These are phyloP conservation scores for Arothron firmamentum DNA, from an alignment of 2,113 vertebrate species.

Conservation along the genomic window DNA sequence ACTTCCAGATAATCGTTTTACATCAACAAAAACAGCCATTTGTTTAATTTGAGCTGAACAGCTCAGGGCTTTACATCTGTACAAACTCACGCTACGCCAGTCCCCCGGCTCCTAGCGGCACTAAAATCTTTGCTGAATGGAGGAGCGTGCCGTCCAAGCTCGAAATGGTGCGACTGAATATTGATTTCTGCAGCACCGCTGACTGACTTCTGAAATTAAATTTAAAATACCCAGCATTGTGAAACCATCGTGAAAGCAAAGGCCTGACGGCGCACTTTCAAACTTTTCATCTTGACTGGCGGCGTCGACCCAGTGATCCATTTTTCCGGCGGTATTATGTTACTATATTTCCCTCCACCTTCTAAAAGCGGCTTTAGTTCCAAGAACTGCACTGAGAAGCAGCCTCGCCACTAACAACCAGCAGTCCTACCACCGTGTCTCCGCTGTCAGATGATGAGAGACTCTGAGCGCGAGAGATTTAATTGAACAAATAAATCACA, in stretches of 20 bases:
- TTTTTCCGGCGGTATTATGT: not conserved
- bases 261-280: constrained; percentile 11
- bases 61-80: not conserved
- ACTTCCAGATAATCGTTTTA: constrained; percentile 17
- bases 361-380: not conserved
- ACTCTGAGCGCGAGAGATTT: constrained; percentile 38
- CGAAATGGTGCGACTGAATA: constrained; percentile 2
- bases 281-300: constrained; percentile 43
- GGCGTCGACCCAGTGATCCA: constrained; percentile 22
- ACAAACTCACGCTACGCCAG: not conserved
- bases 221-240: constrained; percentile 19
- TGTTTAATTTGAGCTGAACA: constrained; percentile 13
- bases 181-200: not conserved
- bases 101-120: not conserved
- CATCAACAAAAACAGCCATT: constrained; percentile 2
- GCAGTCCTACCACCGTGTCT: too few relatives aligned
- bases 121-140: not conserved
- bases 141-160: not conserved
- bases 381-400: not conserved
- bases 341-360: not conserved
- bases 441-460: too few relatives aligned
- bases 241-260: constrained; percentile 10
- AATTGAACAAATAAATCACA: constrained; percentile 63
- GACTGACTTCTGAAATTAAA: not conserved
- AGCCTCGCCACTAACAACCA: too few relatives aligned